These are phyloP conservation scores for Drosophila affinis DNA, from an alignment of 2,888 invertebrate genomes.

Conservation along the genomic window DNA sequence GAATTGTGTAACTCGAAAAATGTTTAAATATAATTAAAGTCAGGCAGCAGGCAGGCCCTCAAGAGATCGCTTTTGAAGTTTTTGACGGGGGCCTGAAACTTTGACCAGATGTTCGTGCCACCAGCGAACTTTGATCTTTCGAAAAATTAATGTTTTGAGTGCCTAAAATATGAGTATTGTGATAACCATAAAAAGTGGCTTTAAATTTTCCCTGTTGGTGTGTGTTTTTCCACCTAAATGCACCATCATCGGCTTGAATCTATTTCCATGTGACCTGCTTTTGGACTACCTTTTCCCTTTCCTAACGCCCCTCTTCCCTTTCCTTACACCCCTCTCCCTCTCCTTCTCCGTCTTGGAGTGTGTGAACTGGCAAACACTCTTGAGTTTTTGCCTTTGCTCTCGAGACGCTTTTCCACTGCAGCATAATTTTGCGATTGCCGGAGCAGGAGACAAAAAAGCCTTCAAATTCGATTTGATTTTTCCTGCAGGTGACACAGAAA, in stretches of 20 bases:
- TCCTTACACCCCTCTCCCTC: constrained; percentile 33
- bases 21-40: constrained; percentile 58
- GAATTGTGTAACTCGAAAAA: constrained; percentile 67
- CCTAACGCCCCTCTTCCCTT: constrained; percentile 49
- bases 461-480: constrained; percentile 56
- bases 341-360: constrained; percentile 10
- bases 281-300: constrained; percentile 12
- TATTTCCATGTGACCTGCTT: constrained; percentile 77
- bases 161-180: neutral
- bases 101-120: constrained; percentile 27
- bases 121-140: constrained; percentile 66
- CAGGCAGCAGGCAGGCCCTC: constrained; percentile 41
- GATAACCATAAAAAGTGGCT: constrained; percentile 13
- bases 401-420: constrained; percentile 30
- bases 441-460: constrained; percentile 24
- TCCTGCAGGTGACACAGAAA: constrained; percentile 20
- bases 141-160: neutral
- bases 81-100: constrained; percentile 16
- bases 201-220: neutral
- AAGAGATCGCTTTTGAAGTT: constrained; percentile 46
- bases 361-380: constrained; percentile 44
- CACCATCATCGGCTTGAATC: constrained; percentile 31
- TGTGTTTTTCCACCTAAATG: constrained; percentile 26
- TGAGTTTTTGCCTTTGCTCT: constrained; percentile 27
- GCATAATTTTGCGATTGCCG: constrained; percentile 40